A percentile compares a stretch with the other conserved stretches of the same genome.
Evolutionary conservation across 2,113 vertebrate species (phyloP).

Genomic region (Sapayoa aenigma): DNA sequence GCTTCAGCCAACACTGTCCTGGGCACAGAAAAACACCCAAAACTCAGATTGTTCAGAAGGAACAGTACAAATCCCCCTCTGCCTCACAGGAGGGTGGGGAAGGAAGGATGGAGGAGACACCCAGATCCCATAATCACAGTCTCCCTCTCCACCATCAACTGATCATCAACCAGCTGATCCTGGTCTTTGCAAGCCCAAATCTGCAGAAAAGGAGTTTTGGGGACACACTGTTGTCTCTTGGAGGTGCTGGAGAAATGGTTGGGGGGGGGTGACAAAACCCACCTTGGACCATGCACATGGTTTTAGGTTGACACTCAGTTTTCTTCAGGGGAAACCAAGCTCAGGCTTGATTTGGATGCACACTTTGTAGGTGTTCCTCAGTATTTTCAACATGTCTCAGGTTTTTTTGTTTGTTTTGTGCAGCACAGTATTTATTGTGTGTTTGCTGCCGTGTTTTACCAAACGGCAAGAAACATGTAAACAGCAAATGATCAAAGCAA

Average conservation of each 20-base stretch:
- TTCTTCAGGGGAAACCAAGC: neutral
- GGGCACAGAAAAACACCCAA: neutral
- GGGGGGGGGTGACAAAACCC: neutral
- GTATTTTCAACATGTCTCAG: neutral
- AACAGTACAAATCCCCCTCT: fast-evolving
- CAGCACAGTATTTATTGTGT: neutral
- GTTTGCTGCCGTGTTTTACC: slow-evolving; percentile 11
- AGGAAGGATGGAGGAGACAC: neutral
- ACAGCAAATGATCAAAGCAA: slow-evolving; percentile 56
- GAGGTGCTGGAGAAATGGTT: neutral
- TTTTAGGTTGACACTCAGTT: fast-evolving
- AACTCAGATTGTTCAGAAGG: neutral
- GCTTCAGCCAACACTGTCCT: fast-evolving
- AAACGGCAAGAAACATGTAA: slow-evolving; percentile 30
- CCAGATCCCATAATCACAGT: neutral
- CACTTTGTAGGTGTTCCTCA: neutral
- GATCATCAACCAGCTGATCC: neutral
- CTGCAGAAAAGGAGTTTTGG: neutral
- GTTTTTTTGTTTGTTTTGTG: slow-evolving; percentile 14
- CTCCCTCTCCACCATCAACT: neutral
- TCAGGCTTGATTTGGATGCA: neutral
- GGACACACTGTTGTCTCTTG: neutral
- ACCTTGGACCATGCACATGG: fast-evolving
- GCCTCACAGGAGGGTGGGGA: neutral
- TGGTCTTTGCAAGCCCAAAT: neutral